Evolutionary conservation across 1,140 invertebrate species (phyloP).

Genomic region (Anoplophora glabripennis): DNA sequence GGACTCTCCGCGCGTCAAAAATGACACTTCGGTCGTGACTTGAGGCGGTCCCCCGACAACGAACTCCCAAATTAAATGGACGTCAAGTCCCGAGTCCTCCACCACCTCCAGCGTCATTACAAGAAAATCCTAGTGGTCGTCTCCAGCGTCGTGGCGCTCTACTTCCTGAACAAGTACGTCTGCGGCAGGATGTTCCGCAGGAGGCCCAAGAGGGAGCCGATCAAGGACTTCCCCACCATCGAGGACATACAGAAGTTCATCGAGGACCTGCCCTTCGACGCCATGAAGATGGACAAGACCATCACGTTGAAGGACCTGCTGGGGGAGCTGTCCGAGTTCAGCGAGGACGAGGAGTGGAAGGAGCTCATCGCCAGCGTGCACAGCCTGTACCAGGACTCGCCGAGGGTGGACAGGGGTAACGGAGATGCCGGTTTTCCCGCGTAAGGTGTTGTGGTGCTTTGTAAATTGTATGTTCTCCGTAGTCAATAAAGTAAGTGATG

Average conservation of each 20-base stretch:
- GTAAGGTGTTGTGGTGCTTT: too few species aligned
- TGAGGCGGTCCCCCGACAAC: slow-evolving; percentile 27
- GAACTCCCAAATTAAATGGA: slow-evolving; percentile 25
- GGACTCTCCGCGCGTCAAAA: background rate
- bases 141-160: slow-evolving; percentile 12
- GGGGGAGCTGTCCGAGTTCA: slow-evolving; percentile 32
- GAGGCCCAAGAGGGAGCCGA: slow-evolving; percentile 16
- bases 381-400: slow-evolving; percentile 14
- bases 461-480: too few species aligned
- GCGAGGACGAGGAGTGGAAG: slow-evolving; percentile 37
- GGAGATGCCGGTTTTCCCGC: too few species aligned
- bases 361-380: slow-evolving; percentile 32
- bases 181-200: slow-evolving; percentile 15
- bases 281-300: slow-evolving; percentile 14
- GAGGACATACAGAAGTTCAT: slow-evolving; percentile 35
- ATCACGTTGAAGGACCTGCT: slow-evolving; percentile 29
- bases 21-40: background rate
- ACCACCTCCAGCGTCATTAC: slow-evolving; percentile 24
- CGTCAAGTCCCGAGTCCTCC: slow-evolving; percentile 11
- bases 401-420: too few species aligned
- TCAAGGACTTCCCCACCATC: slow-evolving; percentile 30
- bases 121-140: slow-evolving; percentile 24
- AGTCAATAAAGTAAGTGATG: too few species aligned
- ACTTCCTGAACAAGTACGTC: slow-evolving; percentile 25
- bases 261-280: slow-evolving; percentile 30